Base-by-base conservation (phyloP, 1,140 invertebrate species). In the Brachionus rubens region DNA sequence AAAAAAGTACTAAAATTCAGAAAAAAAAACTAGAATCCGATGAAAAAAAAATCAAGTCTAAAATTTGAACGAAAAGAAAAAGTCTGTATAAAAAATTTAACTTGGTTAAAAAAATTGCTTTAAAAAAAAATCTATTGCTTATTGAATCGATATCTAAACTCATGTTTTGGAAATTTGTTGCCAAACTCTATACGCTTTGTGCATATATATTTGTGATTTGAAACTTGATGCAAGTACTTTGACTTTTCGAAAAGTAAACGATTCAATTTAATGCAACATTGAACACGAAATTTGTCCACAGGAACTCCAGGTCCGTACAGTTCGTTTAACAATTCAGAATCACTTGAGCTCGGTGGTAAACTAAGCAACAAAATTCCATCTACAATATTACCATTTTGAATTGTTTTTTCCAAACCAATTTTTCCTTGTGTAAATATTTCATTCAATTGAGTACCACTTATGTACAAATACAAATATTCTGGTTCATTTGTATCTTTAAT, bases 11-110 rank as follows among this genome's bases (percentile, higher is more conserved):
- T n/a, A n/a, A n/a, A n/a, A n/a, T n/a, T n/a, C n/a, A n/a, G n/a
- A 36, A 36, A 36, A 36, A 36, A 5, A 36, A 36, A 36, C 48
- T 26, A 26, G 24, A 19, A 19, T 50, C 3, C 12, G 48, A 5
- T 6, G 7, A 3, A 5, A 12, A 12, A 12, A 5, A 12, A 4
- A 26, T 5, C 3, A 50, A 50, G 3, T 19, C 16, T 3, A 50
- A 26, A 50, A n/a, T n/a, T n/a, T n/a, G n/a, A 12, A 50, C 16
- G 48, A 50, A 3, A 50, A 50, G 7, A 19, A 50, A 50, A 50
- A 56, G 21, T 56, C 16, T 48, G 24, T 48, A 10, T 70, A 70
- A 30, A 72, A 72, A 72, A 72, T 72, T 72, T 36, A 72, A 72
- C 46, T 30, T 19, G 19, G 36, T 50, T 19, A 72, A 40, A 72